Conservation (phyloP, 37 sponge, comb jelly and placozoan genomes). For the Diacarnus erythraeanus region DNA sequence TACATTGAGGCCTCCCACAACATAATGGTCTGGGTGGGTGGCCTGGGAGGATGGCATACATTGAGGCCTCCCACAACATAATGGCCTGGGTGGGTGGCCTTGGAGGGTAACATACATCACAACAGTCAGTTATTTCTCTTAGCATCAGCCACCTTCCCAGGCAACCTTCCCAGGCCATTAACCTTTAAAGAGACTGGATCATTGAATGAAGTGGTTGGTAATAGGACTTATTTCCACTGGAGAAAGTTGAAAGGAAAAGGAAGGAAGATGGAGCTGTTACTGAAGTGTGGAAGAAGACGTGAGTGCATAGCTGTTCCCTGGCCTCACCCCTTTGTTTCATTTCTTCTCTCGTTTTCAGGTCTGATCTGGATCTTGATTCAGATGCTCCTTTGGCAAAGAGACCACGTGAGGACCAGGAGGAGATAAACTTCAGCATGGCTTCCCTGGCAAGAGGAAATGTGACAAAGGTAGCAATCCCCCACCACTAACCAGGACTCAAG, state of each 20-base stretch:
- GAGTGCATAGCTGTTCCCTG: not conserved
- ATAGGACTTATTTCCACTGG: conserved; percentile 78
- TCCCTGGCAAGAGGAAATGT: conserved; percentile 73
- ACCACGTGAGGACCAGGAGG: conserved; percentile 25
- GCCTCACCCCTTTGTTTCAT: not conserved
- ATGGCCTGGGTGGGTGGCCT: too few relatives aligned
- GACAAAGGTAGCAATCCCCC: too few relatives aligned
- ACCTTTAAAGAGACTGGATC: too few relatives aligned
- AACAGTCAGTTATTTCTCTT: too few relatives aligned
- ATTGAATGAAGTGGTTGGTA: too few relatives aligned
- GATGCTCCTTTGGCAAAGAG: conserved; percentile 37
- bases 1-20: too few relatives aligned
- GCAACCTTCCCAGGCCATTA: too few relatives aligned
- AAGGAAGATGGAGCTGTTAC: conserved; percentile 37
- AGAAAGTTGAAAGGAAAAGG: conserved; percentile 54
- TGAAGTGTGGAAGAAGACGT: conserved; percentile 76
- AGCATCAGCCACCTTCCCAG: too few relatives aligned
- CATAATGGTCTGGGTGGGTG: too few relatives aligned
- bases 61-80: too few relatives aligned
- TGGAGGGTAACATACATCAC: too few relatives aligned
- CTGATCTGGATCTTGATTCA: conserved; percentile 60
- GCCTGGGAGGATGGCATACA: too few relatives aligned
- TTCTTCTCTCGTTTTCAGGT: not conserved
- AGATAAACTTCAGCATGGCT: conserved; percentile 80
- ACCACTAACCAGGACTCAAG: not conserved